phyloP scores from a whole-genome alignment of 2,797 vertebrate species.

The Enteromius thamalakanensis region DNA sequence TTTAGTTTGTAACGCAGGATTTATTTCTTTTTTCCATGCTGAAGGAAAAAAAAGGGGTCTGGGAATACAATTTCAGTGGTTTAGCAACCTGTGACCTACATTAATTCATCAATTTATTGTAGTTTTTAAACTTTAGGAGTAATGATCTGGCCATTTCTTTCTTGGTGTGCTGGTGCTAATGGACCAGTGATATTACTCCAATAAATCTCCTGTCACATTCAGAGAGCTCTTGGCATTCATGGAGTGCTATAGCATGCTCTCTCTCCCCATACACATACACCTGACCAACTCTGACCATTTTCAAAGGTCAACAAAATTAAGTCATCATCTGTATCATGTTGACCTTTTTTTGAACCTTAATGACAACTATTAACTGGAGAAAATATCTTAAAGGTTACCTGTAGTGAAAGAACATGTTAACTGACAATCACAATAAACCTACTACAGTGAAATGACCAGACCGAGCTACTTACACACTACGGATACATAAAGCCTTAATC shows the following conservation, averaged over 20 bases:
- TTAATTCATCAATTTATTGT: slow-evolving; percentile 34
- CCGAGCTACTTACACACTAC: slow-evolving; percentile 24
- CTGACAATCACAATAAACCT: slow-evolving; percentile 38
- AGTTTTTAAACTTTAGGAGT: slow-evolving; percentile 38
- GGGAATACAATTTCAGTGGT: slow-evolving; percentile 11
- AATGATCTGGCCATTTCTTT: slow-evolving; percentile 31
- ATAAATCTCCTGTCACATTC: slow-evolving; percentile 36
- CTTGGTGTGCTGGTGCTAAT: slow-evolving; percentile 29
- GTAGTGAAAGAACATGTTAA: slow-evolving; percentile 42
- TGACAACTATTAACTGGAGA: slow-evolving; percentile 52
- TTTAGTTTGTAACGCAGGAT: neutral
- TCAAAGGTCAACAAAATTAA: slow-evolving; percentile 54
- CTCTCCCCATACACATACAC: neutral
- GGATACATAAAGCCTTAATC: slow-evolving; percentile 42
- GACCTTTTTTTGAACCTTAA: slow-evolving; percentile 54
- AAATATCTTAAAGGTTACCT: slow-evolving; percentile 58
- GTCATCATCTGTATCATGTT: slow-evolving; percentile 55
- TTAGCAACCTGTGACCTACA: slow-evolving; percentile 35
- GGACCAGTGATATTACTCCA: slow-evolving; percentile 38
- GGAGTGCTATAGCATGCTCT: neutral
- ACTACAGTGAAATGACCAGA: slow-evolving; percentile 31
- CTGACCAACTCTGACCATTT: slow-evolving; percentile 35
- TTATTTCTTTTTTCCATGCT: neutral
- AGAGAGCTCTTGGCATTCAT: slow-evolving; percentile 41
- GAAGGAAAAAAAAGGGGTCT: neutral